Evolutionary conservation across 2,888 invertebrate species (phyloP), one percentile per base, ranked within the genome.

Genomic region (Aethes cnicana): DNA sequence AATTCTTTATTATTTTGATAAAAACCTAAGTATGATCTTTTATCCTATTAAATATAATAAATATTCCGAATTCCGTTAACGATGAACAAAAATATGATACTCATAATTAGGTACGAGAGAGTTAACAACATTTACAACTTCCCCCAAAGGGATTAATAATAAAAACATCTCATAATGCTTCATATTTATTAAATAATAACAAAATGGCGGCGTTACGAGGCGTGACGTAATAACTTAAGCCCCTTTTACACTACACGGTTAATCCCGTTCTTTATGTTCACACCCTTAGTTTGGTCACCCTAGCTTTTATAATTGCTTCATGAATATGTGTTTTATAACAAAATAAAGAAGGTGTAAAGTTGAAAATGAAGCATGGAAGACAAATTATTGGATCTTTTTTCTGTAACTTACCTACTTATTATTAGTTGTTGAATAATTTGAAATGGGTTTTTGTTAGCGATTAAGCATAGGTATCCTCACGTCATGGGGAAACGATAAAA

Each of bases 201-300:
- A 49, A 53, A 35, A 42, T 33, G 33, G 42, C 47, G 47, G 80
- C 81, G 81, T 81, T 75, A 66, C 70, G 61, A 73, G 66, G 69
- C 70, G 81, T 81, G 83, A 81, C 79, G 82, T 84, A 80, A 84
- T 77, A 80, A 69, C 73, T 77, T 87, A 84, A 87, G 80, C 84
- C 76, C 78, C 74, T 72, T 72, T 69, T 72, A 75, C 74, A 79
- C 72, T 66, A 64, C 62, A 68, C 66, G 67, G 39, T 72, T 84
- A 83, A 85, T 84, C 84, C 84, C 64, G 66, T 62, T 76, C 62
- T 82, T 86, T 85, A 81, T 86, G 64, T 62, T 62, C 64, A 61
- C 74, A 83, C 87, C 75, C 77, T 44, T 69, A 69, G 59, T 64
- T 63, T 49, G 63, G 59, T 63, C 72, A 68, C 73, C 84, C 80